Conservation (phyloP, 2,888 invertebrate genomes). For the Elysia crispata region DNA sequence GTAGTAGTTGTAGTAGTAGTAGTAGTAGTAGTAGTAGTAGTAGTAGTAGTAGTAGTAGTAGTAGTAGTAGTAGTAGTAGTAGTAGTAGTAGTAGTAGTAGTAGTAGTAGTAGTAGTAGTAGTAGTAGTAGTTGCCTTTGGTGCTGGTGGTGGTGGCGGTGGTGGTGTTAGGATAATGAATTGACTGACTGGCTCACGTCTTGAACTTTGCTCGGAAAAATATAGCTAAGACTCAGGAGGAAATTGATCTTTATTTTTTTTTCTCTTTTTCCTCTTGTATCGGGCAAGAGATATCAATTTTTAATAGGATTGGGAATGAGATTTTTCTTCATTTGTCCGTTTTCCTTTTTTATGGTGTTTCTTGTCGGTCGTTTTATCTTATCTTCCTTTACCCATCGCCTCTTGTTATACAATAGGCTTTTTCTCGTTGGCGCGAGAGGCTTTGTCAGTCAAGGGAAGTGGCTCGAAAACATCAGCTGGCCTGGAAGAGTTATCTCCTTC, state of each 20-base stretch:
- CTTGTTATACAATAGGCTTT: constrained; percentile 56
- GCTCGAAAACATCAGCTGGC: constrained; percentile 56
- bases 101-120: constrained; percentile 20
- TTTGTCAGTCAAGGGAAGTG: constrained; percentile 59
- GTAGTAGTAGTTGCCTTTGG: constrained; percentile 27
- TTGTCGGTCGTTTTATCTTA: too few species aligned
- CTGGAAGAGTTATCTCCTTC: constrained; percentile 58
- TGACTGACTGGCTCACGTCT: too few species aligned
- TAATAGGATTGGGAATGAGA: too few species aligned
- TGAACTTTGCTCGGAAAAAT: too few species aligned
- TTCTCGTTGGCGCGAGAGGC: constrained; percentile 58
- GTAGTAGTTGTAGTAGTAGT: background rate
- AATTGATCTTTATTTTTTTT: too few species aligned
- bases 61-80: constrained; percentile 23
- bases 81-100: constrained; percentile 35
- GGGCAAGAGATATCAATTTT: too few species aligned
- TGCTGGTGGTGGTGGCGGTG: background rate
- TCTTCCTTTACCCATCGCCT: too few species aligned
- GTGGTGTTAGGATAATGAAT: constrained; percentile 22
- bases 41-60: constrained; percentile 33
- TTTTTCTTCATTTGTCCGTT: too few species aligned
- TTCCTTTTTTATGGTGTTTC: too few species aligned
- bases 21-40: constrained; percentile 10
- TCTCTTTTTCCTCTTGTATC: too few species aligned
- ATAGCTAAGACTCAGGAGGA: too few species aligned